Evolutionary conservation across 2,888 invertebrate species (phyloP).

Genomic region (Cheilosia grossa): DNA sequence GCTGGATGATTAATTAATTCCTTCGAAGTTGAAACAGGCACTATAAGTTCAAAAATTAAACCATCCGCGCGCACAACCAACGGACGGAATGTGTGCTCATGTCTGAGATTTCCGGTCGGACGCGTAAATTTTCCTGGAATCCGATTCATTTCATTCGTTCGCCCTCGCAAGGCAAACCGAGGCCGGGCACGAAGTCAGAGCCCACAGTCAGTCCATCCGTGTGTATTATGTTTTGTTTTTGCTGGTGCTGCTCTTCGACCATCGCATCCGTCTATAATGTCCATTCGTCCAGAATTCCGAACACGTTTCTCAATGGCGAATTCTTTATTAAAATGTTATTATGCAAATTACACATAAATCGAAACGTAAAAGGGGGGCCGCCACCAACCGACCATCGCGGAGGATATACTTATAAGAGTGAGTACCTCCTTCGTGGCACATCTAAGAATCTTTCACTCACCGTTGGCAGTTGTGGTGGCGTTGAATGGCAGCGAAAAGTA

Average conservation of each 20-base stretch:
- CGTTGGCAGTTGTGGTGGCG: constrained; percentile 6
- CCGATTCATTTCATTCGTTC: constrained; percentile 65
- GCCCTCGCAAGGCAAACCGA: constrained; percentile 31
- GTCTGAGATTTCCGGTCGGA: constrained; percentile 74
- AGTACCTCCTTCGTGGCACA: constrained; percentile 32
- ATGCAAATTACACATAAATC: constrained; percentile 68
- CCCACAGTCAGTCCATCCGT: constrained; percentile 3
- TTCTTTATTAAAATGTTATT: constrained; percentile 72
- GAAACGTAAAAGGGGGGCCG: constrained; percentile 31
- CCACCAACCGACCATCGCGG: constrained; percentile 6
- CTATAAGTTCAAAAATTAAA: constrained; percentile 72
- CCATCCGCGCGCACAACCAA: constrained; percentile 53
- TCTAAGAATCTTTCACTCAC: constrained; percentile 49
- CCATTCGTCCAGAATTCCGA: constrained; percentile 67
- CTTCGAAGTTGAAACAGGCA: constrained; percentile 49
- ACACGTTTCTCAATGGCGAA: constrained; percentile 75
- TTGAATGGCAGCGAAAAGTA: constrained; percentile 17
- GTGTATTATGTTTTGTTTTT: constrained; percentile 5
- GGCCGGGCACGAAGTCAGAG: constrained; percentile 14
- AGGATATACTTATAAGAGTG: constrained; percentile 7
- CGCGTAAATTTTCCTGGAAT: constrained; percentile 75
- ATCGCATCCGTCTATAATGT: constrained; percentile 54
- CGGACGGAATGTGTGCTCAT: constrained; percentile 60
- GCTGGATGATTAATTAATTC: constrained; percentile 71
- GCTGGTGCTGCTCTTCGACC: constrained; percentile 13